These are phyloP conservation scores for Aproaerema taeniolella DNA, from an alignment of 2,888 invertebrate species.

Conservation along the genomic window DNA sequence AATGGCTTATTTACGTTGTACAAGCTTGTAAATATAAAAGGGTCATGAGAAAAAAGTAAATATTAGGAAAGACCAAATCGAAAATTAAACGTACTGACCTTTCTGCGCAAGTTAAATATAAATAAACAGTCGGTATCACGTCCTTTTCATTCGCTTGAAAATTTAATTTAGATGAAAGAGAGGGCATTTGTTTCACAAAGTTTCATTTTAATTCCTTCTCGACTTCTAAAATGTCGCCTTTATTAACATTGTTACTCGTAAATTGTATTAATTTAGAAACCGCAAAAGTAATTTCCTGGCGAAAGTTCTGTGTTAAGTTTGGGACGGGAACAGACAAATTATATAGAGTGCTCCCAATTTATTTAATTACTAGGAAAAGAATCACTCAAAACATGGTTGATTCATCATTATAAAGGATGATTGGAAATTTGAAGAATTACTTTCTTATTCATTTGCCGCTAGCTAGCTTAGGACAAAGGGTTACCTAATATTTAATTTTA, in stretches of 20 bases:
- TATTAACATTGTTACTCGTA: conserved; percentile 8
- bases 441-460: no score
- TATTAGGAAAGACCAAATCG: not conserved
- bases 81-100: not conserved
- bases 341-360: conserved; percentile 18
- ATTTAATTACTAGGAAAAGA: no score
- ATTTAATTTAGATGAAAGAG: not conserved
- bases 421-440: no score
- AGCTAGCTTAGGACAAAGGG: no score
- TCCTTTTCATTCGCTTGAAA: not conserved
- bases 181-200: not conserved
- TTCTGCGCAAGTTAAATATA: not conserved
- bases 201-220: conserved; percentile 4
- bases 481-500: no score
- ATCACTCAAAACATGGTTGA: no score
- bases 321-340: not conserved
- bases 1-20: no score
- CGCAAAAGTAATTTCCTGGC: conserved; percentile 1
- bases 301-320: conserved; percentile 2
- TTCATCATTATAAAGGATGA: no score
- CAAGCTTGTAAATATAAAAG: no score
- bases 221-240: conserved; percentile 1
- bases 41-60: not conserved
- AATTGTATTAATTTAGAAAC: conserved; percentile 8
- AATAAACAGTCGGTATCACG: not conserved